phyloP scores from a whole-genome alignment of 2,113 vertebrate genomes.

The Pseudopipra pipra region DNA sequence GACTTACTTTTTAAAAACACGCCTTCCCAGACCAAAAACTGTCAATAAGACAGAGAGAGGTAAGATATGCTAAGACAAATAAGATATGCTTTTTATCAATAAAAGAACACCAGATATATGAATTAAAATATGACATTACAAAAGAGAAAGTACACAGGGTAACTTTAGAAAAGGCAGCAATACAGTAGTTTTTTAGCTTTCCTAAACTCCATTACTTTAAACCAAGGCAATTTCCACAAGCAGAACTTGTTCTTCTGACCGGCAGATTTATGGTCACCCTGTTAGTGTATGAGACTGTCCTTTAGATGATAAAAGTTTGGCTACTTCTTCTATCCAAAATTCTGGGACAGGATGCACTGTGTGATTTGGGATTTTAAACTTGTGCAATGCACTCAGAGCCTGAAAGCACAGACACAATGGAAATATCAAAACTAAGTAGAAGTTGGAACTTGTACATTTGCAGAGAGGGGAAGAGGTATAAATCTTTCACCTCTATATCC shows the following conservation, averaged over 20 bases:
- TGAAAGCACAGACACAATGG: neutral
- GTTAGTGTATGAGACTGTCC: slow-evolving; percentile 27
- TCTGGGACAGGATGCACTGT: neutral
- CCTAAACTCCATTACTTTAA: neutral
- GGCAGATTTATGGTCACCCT: neutral
- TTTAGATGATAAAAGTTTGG: slow-evolving; percentile 46
- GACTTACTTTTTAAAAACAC: neutral
- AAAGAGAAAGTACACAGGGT: neutral
- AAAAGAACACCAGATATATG: neutral
- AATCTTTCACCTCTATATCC: neutral
- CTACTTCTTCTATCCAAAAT: neutral
- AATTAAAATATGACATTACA: neutral
- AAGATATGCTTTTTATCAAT: neutral
- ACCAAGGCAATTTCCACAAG: neutral
- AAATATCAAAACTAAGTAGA: neutral
- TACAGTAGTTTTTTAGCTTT: neutral
- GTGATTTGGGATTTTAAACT: neutral
- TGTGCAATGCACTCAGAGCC: neutral
- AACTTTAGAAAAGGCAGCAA: neutral
- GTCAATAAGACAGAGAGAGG: neutral
- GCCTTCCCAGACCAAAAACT: neutral
- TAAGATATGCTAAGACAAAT: neutral
- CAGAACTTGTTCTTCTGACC: neutral
- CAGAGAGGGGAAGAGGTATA: neutral
- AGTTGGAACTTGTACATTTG: neutral